Conservation (phyloP, 1,140 invertebrate genomes). For the Oreohelix idahoensis region DNA sequence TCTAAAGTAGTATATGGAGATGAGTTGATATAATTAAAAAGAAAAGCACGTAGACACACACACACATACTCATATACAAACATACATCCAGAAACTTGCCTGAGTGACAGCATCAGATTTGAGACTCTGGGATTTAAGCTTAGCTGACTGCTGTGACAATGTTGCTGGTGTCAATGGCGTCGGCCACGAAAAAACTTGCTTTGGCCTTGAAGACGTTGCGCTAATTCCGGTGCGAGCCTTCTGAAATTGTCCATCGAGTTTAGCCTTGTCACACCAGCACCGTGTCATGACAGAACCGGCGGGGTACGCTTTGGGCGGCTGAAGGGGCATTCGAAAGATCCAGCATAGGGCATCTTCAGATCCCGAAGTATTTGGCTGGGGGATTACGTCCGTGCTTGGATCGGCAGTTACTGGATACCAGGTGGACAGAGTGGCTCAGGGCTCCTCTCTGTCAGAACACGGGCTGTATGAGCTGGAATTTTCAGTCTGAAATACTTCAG, state of each 20-base stretch:
- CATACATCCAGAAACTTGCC: too few species aligned
- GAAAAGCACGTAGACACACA: too few species aligned
- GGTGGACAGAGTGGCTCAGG: not conserved
- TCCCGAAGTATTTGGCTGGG: not conserved
- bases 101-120: not conserved
- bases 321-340: slow-evolving; percentile 16
- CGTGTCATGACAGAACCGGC: slow-evolving; percentile 23
- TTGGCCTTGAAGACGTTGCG: not conserved
- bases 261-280: not conserved
- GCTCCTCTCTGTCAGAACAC: not conserved
- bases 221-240: not conserved
- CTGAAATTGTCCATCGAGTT: not conserved
- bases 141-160: not conserved
- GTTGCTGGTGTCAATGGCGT: not conserved
- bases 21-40: too few species aligned
- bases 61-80: too few species aligned
- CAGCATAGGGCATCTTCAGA: slow-evolving; percentile 24
- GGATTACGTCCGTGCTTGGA: not conserved
- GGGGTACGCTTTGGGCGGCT: not conserved
- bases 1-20: too few species aligned
- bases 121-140: not conserved
- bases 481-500: too few species aligned
- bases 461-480: not conserved
- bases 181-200: not conserved
- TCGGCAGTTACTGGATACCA: not conserved